Evolutionary conservation across 2,888 invertebrate genomes (phyloP), one percentile per base, ranked within the genome.

Genomic region (Drosophila percnosoma): DNA sequence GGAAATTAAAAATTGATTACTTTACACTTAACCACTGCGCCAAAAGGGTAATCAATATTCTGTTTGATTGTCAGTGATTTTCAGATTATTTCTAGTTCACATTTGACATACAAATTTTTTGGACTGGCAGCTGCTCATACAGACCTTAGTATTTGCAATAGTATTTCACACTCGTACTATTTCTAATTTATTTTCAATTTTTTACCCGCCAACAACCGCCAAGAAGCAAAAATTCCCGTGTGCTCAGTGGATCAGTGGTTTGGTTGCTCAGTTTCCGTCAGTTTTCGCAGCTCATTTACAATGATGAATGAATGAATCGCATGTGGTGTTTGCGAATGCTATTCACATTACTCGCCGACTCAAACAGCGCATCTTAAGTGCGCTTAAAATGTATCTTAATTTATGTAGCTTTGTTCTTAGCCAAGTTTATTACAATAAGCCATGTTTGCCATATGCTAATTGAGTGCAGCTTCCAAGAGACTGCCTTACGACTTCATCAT

Each of bases 71-170:
- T 10, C 0, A 5, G 2, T 2, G 4, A 13, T 10, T 6, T 24
- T 3, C 18, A 1, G 8, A 13, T 29, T 4, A 29, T 6, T 34
- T 55, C 40, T 68, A 49, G 49, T 90, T 90, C 80, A 91, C 86
- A 86, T 90, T 90, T 90, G 90, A 77, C 90, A 91, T 89, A 89
- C 89, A 84, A 69, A 76, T 64, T 38, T 29, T 33, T 27, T 29
- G 29, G 31, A 33, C 34, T 34, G 40, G 45, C 49, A 54, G 49
- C 48, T 68, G 36, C 1, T 54, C 36, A 10, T 27, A 18, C 34
- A 24, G 18, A 34, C 24, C 11, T 6, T 21, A 29, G 38, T 40
- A 45, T 40, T 78, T 45, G 75, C 75, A 78, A 70, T 68, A 38
- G 15, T 61, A 51, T 62, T 80, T 78, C 78, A 80, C 78, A 78